phyloP scores from a whole-genome alignment of 2,113 vertebrate species.

The Odontophorus gujanensis region DNA sequence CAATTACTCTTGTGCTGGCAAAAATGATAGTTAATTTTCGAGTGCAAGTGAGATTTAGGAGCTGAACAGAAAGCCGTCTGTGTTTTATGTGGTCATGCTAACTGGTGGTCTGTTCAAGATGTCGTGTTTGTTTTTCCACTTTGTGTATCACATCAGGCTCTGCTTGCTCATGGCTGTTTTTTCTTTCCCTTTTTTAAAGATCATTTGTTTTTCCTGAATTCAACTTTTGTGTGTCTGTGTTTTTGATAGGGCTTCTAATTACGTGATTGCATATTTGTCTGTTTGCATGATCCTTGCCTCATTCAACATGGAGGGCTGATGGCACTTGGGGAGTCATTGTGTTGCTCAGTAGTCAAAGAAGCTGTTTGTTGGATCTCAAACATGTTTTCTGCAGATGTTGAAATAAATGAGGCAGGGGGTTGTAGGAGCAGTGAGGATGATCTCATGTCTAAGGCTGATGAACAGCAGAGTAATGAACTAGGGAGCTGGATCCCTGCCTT shows the following conservation, averaged over 20 bases:
- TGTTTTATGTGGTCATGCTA: background rate
- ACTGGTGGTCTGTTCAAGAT: background rate
- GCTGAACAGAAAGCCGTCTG: background rate
- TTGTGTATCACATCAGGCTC: accelerated
- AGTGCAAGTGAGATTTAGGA: background rate
- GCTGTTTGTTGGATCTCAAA: background rate
- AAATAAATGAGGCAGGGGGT: background rate
- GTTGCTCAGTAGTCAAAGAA: background rate
- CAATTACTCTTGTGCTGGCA: background rate
- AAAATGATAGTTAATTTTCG: background rate
- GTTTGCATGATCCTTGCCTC: background rate
- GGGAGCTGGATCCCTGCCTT: background rate
- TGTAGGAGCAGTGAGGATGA: background rate
- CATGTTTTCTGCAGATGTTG: background rate
- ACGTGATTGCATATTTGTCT: background rate
- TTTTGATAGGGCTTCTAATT: background rate
- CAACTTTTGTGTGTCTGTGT: accelerated
- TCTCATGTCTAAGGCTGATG: background rate
- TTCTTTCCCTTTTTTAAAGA: background rate
- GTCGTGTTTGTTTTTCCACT: background rate
- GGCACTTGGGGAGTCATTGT: background rate
- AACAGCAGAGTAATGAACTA: background rate
- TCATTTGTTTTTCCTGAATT: accelerated
- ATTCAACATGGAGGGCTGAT: background rate
- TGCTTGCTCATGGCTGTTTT: background rate